phyloP scores from a whole-genome alignment of 2,113 vertebrate species.

The Chloropsis hardwickii region DNA sequence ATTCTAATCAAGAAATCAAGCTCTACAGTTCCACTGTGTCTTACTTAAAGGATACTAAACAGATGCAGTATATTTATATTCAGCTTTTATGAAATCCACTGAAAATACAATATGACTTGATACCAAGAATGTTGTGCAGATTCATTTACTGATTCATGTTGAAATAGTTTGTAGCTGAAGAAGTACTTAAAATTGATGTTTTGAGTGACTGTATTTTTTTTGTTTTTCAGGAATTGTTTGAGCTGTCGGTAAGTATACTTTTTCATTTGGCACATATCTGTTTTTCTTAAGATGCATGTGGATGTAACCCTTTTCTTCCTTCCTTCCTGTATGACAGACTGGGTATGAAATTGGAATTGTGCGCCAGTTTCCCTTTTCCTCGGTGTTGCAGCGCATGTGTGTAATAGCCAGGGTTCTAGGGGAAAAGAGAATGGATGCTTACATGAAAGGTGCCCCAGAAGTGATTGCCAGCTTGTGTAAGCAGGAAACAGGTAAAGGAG shows the following conservation, averaged over 20 bases:
- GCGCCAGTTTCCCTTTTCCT: constrained; percentile 96
- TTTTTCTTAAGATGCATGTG: neutral
- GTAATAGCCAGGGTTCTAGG: constrained; percentile 87
- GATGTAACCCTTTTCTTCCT: neutral
- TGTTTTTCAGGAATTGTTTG: constrained; percentile 87
- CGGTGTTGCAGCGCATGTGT: constrained; percentile 91
- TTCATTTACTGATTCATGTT: neutral
- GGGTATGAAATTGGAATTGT: constrained; percentile 94
- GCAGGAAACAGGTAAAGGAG: constrained; percentile 83
- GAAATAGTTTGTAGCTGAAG: neutral
- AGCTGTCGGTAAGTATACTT: constrained; percentile 84
- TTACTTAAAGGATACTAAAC: neutral
- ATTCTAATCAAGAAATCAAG: neutral
- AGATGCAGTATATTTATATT: neutral
- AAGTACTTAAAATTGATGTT: neutral
- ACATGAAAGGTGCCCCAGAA: constrained; percentile 94
- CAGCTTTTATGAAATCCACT: neutral
- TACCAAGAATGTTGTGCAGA: neutral
- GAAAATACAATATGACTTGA: neutral
- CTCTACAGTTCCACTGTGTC: neutral
- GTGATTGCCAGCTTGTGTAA: constrained; percentile 90
- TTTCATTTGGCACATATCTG: neutral
- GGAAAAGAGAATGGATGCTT: constrained; percentile 94
- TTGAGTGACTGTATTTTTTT: neutral
- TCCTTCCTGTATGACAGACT: constrained; percentile 68